Evolutionary conservation across 1,140 invertebrate species (phyloP).

Genomic region (Acromyrmex heyeri): DNA sequence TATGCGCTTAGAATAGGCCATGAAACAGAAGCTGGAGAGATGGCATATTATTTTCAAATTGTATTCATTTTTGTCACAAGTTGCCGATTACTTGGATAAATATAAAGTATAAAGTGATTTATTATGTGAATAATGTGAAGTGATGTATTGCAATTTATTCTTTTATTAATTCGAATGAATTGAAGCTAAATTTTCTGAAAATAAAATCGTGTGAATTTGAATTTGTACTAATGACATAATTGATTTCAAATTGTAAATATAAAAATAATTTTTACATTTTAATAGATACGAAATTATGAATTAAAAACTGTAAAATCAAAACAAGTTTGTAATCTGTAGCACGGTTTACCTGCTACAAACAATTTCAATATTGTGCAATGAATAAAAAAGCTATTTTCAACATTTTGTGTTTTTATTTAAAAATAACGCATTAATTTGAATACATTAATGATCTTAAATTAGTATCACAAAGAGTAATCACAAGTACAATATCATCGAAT

Average conservation of each 20-base stretch:
- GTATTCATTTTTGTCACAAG: neutral
- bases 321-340: too few relatives aligned
- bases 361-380: too few relatives aligned
- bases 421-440: too few relatives aligned
- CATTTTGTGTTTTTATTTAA: too few relatives aligned
- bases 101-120: neutral
- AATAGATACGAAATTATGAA: neutral
- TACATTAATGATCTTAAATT: too few relatives aligned
- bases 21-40: neutral
- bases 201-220: neutral
- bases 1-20: neutral
- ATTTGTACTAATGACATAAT: neutral
- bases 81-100: neutral
- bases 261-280: too few relatives aligned
- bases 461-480: too few relatives aligned
- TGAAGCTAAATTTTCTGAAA: neutral
- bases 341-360: too few relatives aligned
- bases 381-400: too few relatives aligned
- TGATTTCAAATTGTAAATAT: too few relatives aligned
- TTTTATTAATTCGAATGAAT: neutral
- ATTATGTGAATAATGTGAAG: too few relatives aligned
- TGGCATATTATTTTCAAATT: slow-evolving; percentile 6
- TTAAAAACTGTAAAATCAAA: neutral
- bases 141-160: neutral
- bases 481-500: too few relatives aligned